These are phyloP conservation scores for Cephus rjabovi DNA, from an alignment of 2,888 invertebrate genomes.

Conservation along the genomic window DNA sequence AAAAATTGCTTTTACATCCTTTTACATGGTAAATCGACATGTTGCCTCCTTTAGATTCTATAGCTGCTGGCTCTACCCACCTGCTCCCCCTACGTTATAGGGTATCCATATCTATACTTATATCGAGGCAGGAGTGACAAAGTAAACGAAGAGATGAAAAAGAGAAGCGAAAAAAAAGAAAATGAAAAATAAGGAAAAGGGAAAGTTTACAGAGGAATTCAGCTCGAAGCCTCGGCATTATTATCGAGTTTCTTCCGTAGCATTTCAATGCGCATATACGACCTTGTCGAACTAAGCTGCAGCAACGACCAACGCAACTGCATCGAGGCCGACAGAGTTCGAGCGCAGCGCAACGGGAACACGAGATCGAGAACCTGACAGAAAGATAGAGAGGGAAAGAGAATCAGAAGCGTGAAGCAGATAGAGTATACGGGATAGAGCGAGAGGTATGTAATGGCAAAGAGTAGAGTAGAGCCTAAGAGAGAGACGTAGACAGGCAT, in stretches of 20 bases:
- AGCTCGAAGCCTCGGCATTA: not conserved
- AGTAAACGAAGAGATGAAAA: not conserved
- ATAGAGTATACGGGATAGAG: not conserved
- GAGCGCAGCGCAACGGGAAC: not conserved
- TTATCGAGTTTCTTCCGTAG: not conserved
- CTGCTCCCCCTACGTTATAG: not conserved
- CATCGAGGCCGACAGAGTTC: slow-evolving; percentile 26
- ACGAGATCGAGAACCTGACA: not conserved
- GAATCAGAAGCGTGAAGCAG: slow-evolving; percentile 14
- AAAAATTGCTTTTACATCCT: not conserved
- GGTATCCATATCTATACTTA: not conserved
- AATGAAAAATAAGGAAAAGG: not conserved
- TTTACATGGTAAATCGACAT: not conserved
- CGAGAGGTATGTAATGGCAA: not conserved
- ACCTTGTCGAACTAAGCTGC: not conserved
- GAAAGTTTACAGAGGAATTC: not conserved
- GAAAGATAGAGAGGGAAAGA: slow-evolving; percentile 10
- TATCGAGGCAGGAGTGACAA: not conserved
- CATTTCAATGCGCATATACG: not conserved
- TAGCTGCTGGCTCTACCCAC: not conserved
- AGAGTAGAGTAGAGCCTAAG: not conserved
- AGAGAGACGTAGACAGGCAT: not conserved
- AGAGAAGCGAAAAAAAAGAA: not conserved
- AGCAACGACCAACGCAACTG: slow-evolving; percentile 22
- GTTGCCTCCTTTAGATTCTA: not conserved